Evolutionary conservation across 2,888 invertebrate genomes (phyloP).

Genomic region (Parascotia fuliginaria): DNA sequence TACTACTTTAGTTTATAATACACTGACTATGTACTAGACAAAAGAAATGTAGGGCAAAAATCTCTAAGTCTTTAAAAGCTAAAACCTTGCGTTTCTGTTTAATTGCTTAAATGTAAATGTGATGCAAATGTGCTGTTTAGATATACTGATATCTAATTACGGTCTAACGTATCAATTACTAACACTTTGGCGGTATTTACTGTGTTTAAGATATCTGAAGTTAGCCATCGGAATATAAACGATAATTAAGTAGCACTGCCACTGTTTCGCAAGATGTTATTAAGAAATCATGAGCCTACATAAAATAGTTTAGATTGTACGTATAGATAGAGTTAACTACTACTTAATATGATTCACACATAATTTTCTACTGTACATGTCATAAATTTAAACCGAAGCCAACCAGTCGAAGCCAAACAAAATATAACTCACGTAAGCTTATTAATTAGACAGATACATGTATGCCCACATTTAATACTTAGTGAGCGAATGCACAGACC

Average conservation of each 20-base stretch:
- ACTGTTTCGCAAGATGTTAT: constrained; percentile 23
- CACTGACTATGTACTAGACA: neutral
- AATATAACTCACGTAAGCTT: constrained; percentile 10
- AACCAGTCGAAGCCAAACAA: neutral
- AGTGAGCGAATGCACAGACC: constrained; percentile 36
- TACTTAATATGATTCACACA: constrained; percentile 2
- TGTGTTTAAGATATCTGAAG: constrained; percentile 26
- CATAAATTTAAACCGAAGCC: neutral
- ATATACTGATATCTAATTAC: constrained; percentile 37
- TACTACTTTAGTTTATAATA: too few relatives aligned
- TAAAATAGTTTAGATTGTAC: neutral
- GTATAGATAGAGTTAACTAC: too few relatives aligned
- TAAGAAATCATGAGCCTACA: neutral
- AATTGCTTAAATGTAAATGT: constrained; percentile 28
- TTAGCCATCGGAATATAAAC: constrained; percentile 34
- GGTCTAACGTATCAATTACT: constrained; percentile 33
- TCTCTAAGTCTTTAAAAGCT: neutral
- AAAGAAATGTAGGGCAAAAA: neutral
- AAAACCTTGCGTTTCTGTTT: constrained; percentile 11
- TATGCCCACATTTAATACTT: constrained; percentile 33
- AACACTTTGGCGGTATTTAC: constrained; percentile 29
- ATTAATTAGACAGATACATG: constrained; percentile 41
- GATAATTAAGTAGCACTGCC: constrained; percentile 14
- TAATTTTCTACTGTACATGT: neutral
- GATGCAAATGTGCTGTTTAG: constrained; percentile 17